These are phyloP conservation scores for Baronia brevicornis DNA, from an alignment of 2,888 invertebrate genomes.

Conservation along the genomic window DNA sequence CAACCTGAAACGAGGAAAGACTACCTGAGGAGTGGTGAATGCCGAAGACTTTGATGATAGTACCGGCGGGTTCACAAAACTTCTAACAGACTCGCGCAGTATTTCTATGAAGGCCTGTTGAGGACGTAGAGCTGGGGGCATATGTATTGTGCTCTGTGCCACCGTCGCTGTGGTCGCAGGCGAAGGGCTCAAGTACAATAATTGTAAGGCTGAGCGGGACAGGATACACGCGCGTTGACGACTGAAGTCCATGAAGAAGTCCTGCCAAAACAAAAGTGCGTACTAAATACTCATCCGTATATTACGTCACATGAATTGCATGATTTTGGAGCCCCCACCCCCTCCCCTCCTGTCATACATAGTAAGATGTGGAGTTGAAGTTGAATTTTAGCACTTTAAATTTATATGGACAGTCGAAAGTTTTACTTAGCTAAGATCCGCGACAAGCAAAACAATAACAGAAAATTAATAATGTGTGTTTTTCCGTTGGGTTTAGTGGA, in stretches of 20 bases:
- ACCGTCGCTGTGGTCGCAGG: conserved; percentile 51
- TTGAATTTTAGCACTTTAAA: too few species aligned
- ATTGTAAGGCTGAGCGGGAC: conserved; percentile 91
- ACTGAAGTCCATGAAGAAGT: conserved; percentile 96
- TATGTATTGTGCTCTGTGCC: conserved; percentile 43
- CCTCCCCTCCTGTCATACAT: too few species aligned
- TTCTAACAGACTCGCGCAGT: conserved; percentile 87
- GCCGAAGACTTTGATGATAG: conserved; percentile 84
- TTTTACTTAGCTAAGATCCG: too few species aligned
- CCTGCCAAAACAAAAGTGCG: conserved; percentile 68
- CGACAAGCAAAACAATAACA: too few species aligned
- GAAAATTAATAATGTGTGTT: too few species aligned
- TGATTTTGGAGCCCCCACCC: too few species aligned
- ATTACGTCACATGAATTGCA: too few species aligned
- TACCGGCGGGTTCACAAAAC: conserved; percentile 93
- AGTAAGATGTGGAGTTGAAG: too few species aligned
- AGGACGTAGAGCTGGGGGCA: conserved; percentile 38
- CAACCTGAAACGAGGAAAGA: conserved; percentile 9
- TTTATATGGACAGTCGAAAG: too few species aligned
- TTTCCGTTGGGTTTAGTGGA: too few species aligned
- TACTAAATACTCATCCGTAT: too few species aligned
- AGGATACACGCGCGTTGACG: conserved; percentile 91
- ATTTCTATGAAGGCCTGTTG: conserved; percentile 82
- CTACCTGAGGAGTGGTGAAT: conserved; percentile 79
- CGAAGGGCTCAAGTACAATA: conserved; percentile 80